These are phyloP conservation scores for Fragum fragum DNA, from an alignment of 2,888 invertebrate species.

Conservation along the genomic window DNA sequence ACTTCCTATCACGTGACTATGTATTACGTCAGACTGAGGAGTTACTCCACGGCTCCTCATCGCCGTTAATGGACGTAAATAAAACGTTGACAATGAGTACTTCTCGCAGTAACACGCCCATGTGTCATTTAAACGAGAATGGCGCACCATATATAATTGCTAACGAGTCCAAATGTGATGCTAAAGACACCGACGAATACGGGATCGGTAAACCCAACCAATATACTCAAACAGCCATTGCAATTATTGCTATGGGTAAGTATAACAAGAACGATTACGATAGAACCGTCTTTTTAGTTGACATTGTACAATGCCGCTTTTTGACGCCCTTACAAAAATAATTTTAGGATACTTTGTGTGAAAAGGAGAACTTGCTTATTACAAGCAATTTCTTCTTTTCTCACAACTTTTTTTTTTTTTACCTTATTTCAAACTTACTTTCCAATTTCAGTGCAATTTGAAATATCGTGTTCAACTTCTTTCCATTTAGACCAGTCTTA, in stretches of 20 bases:
- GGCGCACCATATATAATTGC: background rate
- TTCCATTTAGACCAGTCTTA: too few relatives aligned
- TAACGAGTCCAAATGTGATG: background rate
- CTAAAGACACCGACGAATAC: slow-evolving; percentile 16
- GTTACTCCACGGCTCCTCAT: slow-evolving; percentile 22
- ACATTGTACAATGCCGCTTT: too few relatives aligned
- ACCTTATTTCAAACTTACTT: too few relatives aligned
- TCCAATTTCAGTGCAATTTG: too few relatives aligned
- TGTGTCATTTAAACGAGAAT: slow-evolving; percentile 13
- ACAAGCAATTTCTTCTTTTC: slow-evolving; percentile 9
- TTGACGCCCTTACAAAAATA: too few relatives aligned
- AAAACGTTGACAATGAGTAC: background rate
- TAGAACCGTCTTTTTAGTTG: too few relatives aligned
- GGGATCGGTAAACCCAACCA: slow-evolving; percentile 20
- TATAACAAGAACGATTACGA: background rate
- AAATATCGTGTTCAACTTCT: too few relatives aligned
- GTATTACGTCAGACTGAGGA: slow-evolving; percentile 38
- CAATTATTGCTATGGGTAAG: slow-evolving; percentile 18
- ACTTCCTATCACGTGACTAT: slow-evolving; percentile 59
- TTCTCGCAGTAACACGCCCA: slow-evolving; percentile 14
- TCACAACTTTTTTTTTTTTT: background rate
- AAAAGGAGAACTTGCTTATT: slow-evolving; percentile 12
- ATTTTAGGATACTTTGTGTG: background rate
- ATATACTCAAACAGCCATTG: slow-evolving; percentile 13
- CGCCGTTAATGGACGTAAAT: background rate